Conservation (phyloP, 2,797 vertebrate genomes). For the Mormyrops boulengeri region DNA sequence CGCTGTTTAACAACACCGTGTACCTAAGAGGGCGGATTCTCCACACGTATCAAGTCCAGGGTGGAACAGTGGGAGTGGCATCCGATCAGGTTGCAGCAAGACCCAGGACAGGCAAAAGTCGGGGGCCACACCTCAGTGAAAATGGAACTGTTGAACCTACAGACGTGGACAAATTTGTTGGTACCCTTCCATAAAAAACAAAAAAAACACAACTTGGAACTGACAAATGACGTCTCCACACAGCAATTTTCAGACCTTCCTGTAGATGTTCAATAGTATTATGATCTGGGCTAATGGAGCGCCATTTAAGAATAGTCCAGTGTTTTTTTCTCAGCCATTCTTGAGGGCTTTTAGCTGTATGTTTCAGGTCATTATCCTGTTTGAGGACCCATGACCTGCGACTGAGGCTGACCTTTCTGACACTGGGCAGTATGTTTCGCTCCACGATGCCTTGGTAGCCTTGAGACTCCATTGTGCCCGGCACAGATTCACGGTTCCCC, state of each 20-base stretch:
- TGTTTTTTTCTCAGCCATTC: background rate
- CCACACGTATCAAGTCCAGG: background rate
- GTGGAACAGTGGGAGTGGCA: background rate
- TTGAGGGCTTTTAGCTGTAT: background rate
- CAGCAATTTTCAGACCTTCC: no score
- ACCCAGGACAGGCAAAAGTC: background rate
- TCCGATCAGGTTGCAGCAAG: background rate
- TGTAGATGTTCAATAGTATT: background rate
- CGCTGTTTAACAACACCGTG: background rate
- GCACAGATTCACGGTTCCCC: no score
- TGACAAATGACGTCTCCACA: background rate
- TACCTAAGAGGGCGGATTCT: background rate
- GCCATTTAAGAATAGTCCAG: background rate
- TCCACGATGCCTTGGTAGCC: no score
- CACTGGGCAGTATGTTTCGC: no score
- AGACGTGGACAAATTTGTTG: background rate
- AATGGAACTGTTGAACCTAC: background rate
- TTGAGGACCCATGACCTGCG: background rate
- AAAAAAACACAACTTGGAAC: background rate
- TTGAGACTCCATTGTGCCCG: no score
- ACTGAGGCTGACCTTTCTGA: background rate
- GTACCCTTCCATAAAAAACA: background rate
- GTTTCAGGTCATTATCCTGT: background rate
- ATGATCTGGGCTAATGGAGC: background rate
- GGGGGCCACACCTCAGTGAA: background rate